These are phyloP conservation scores for Nothocercus nigrocapillus DNA, from an alignment of 2,113 vertebrate species.

Conservation along the genomic window DNA sequence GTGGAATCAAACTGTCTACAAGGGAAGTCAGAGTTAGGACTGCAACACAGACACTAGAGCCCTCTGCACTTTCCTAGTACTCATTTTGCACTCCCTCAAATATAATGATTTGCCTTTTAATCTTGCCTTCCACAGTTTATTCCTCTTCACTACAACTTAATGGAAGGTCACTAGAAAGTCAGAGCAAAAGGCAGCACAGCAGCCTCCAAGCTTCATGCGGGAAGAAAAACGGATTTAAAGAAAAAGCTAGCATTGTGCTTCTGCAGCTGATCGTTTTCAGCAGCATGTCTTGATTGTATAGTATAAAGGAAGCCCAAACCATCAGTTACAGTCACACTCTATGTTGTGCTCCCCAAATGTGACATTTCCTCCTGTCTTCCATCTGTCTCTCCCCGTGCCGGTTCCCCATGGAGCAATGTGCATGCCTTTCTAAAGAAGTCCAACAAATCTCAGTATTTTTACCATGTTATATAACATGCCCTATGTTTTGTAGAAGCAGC, in stretches of 20 bases:
- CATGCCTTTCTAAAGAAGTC: not conserved
- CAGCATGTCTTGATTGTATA: conserved; percentile 22
- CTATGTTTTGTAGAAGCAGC: not conserved
- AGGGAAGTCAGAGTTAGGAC: not conserved
- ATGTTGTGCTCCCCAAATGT: not conserved
- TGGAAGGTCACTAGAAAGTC: conserved; percentile 59
- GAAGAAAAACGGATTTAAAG: conserved; percentile 12
- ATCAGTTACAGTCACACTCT: not conserved
- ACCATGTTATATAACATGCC: not conserved
- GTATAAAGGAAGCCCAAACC: conserved; percentile 24
- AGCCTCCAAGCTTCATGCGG: not conserved
- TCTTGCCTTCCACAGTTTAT: conserved; percentile 8
- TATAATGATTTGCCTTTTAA: not conserved
- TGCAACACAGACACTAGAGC: not conserved
- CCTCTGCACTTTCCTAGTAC: not conserved
- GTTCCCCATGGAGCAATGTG: not conserved
- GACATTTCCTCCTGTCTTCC: not conserved
- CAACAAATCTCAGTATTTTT: not conserved
- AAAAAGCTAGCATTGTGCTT: conserved; percentile 7
- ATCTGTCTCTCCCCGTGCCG: not conserved
- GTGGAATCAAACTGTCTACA: not conserved
- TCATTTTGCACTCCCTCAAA: conserved; percentile 42
- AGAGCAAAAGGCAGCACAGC: not conserved
- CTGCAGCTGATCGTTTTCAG: not conserved
- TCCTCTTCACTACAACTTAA: conserved; percentile 20